Conservation (phyloP, 2,888 invertebrate genomes). For the Rhorus exstirpatorius region DNA sequence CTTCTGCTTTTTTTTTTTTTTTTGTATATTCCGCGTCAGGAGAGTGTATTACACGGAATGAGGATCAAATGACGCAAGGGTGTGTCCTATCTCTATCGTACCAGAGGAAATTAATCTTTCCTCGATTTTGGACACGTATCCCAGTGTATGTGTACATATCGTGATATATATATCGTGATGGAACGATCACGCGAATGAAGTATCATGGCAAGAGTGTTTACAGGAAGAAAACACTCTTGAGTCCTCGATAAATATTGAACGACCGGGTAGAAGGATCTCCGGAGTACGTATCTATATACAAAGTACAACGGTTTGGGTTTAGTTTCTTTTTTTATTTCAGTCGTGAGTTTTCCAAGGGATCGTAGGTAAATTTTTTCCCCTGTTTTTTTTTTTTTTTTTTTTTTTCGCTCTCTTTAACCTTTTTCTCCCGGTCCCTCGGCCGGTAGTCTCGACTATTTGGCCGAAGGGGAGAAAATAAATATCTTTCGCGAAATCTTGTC, state of each 20-base stretch:
- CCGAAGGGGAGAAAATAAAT: constrained; percentile 35
- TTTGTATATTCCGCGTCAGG: neutral
- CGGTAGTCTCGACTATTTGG: constrained; percentile 43
- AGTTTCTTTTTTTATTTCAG: constrained; percentile 5
- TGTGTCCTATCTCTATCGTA: neutral
- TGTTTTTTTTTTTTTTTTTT: neutral
- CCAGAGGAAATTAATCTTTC: constrained; percentile 39
- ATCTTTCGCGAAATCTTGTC: constrained; percentile 12
- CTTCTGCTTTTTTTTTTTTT: neutral
- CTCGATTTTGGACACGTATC: constrained; percentile 24
- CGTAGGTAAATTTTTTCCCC: neutral
- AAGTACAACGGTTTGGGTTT: neutral
- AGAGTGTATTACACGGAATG: constrained; percentile 16
- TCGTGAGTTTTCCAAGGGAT: constrained; percentile 8
- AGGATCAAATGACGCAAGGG: constrained; percentile 32
- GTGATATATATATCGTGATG: neutral
- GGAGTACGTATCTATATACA: constrained; percentile 1
- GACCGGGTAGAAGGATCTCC: neutral
- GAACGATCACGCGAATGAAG: neutral
- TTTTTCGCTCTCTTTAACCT: neutral
- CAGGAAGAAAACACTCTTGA: constrained; percentile 39
- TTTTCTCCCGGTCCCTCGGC: constrained; percentile 10
- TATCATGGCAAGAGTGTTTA: constrained; percentile 27
- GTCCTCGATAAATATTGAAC: constrained; percentile 60
- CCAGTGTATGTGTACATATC: too few relatives aligned